phyloP scores from a whole-genome alignment of 1,140 invertebrate genomes.

The Chironomus tepperi region DNA sequence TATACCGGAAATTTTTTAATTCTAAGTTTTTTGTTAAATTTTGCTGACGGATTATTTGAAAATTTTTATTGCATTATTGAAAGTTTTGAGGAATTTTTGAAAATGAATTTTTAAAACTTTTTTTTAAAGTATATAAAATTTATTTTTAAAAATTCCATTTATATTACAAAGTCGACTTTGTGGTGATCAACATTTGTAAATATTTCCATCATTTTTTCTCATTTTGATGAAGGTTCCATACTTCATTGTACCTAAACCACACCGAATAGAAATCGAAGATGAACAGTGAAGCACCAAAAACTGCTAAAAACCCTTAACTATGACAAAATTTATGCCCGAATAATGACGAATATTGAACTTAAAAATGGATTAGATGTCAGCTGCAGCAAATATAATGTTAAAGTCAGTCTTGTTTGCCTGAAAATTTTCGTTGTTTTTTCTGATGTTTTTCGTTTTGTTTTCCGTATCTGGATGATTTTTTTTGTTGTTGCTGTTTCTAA shows the following conservation, averaged over 20 bases:
- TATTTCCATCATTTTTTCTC: background rate
- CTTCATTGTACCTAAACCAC: conserved; percentile 19
- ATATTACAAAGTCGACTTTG: background rate
- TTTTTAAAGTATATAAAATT: background rate
- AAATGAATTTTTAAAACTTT: background rate
- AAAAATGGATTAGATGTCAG: background rate
- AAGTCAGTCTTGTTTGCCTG: background rate
- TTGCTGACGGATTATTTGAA: background rate
- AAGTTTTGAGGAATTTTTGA: background rate
- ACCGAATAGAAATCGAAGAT: background rate
- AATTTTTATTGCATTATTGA: background rate
- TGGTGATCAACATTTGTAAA: background rate
- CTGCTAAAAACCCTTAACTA: background rate
- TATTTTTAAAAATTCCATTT: background rate
- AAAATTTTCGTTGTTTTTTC: background rate
- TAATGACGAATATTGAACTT: too few relatives aligned
- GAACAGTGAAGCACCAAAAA: background rate
- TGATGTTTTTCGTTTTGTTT: background rate
- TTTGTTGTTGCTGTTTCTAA: background rate
- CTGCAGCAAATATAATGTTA: background rate
- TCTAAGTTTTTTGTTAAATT: background rate
- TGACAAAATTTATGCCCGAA: too few relatives aligned
- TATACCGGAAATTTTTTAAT: background rate
- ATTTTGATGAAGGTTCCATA: conserved; percentile 12
- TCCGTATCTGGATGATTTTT: background rate